phyloP scores from a whole-genome alignment of 2,888 invertebrate genomes.

The Drosophila melanosoma region DNA sequence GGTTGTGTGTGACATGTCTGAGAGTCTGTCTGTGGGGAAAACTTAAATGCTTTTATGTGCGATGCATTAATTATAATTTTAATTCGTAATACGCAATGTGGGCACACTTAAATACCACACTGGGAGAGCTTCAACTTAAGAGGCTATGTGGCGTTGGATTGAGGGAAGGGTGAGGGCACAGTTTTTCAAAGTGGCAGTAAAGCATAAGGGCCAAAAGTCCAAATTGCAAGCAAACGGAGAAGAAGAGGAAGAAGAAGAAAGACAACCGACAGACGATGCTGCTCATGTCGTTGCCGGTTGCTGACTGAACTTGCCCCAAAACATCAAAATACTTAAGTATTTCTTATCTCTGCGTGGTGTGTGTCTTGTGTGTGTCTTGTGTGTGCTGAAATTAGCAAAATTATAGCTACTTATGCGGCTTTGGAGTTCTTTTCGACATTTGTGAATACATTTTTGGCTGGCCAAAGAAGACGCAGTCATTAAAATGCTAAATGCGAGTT shows the following conservation, averaged over 20 bases:
- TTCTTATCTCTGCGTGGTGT: conserved; percentile 30
- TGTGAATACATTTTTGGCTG: conserved; percentile 45
- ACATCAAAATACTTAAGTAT: conserved; percentile 38
- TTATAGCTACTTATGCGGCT: conserved; percentile 75
- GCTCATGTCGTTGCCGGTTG: conserved; percentile 13
- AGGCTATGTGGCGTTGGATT: not conserved
- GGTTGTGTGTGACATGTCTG: conserved; percentile 2
- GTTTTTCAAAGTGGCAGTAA: not conserved
- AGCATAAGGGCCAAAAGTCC: not conserved
- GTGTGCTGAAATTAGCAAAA: conserved; percentile 68
- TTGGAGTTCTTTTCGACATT: conserved; percentile 61
- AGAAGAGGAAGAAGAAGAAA: not conserved
- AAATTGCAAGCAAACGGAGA: not conserved
- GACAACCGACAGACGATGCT: conserved; percentile 2
- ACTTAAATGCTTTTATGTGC: conserved; percentile 49
- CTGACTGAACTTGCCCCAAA: conserved; percentile 28
- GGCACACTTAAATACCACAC: conserved; percentile 44
- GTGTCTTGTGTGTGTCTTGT: conserved; percentile 9
- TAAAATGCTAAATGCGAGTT: conserved; percentile 65
- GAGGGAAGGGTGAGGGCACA: not conserved
- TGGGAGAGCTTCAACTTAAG: conserved; percentile 25
- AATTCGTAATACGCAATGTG: conserved; percentile 61
- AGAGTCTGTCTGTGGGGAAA: conserved; percentile 26
- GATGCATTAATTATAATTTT: conserved; percentile 56
- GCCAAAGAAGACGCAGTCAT: conserved; percentile 61